Base-by-base conservation (phyloP, 2,113 vertebrate genomes). In the Peucedramus taeniatus region DNA sequence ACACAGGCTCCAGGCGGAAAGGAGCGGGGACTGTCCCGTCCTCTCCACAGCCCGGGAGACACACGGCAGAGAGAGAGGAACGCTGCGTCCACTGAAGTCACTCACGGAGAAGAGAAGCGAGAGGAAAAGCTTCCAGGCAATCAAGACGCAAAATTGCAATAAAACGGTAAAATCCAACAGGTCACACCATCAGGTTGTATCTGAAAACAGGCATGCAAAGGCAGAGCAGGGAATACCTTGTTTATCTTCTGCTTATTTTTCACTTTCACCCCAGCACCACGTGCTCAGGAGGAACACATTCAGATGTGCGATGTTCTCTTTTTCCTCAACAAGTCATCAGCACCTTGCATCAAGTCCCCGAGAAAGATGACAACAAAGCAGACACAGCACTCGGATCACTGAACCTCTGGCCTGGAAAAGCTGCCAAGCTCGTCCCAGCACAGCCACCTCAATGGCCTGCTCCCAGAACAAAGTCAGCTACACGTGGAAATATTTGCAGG, bases 361-460 rank as follows among this genome's bases (percentile, higher is more conserved):
- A 40, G n/a, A 42, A 65, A 65, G 59, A 37, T 2, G 20, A 49
- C 2, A 13, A 39, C 11, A 35, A 27, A 31, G 42, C 4, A 1
- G 71, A 37, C 45, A 6, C 3, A 1, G 28, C 5, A 2, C 40
- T 45, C 3, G 0, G 1, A 17, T 31, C 54, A 2, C 31, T 1
- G 1, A 44, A 2, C 19, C 15, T 18, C 2, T 16, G 20, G 17
- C 15, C 40, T 0, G 1, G 40, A 27, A 56, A 14, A 40, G 63
- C 63, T 19, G 8, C 9, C 4, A 4, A 51, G 18, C 7, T 15
- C 0, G 0, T 11, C 76, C 50, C 81, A 35, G 15, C 7, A 1
- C 65, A 51, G 44, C 44, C 80, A 22, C 75, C 17, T 51, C 50
- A 27, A 30, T 44, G 35, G 30, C 37, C 78, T 37, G 4, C 51